phyloP scores from a whole-genome alignment of 2,113 vertebrate genomes.

The Pterophyllum scalare region DNA sequence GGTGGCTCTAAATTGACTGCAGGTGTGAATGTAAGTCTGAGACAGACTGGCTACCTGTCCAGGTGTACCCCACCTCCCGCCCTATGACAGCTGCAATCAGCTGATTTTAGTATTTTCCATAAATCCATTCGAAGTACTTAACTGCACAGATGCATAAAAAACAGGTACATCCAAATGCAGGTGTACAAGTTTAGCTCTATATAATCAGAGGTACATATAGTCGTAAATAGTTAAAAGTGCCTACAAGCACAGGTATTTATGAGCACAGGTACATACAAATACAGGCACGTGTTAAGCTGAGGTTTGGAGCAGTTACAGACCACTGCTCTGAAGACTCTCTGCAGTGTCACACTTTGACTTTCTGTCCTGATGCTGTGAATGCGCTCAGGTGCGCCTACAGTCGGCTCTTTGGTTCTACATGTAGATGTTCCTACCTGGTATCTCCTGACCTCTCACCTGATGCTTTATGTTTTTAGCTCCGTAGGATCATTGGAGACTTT shows the following conservation, averaged over 20 bases:
- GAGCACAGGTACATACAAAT: not conserved
- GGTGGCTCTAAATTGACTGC: not conserved
- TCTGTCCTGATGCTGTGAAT: not conserved
- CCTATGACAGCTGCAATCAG: too few relatives aligned
- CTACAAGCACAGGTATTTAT: not conserved
- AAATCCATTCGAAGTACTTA: too few relatives aligned
- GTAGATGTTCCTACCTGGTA: not conserved
- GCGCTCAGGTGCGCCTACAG: not conserved
- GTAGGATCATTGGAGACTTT: constrained; percentile 93
- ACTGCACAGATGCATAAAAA: not conserved
- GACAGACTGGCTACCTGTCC: too few relatives aligned
- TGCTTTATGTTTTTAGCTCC: constrained; percentile 79
- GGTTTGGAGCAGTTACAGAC: not conserved
- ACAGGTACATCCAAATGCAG: not conserved
- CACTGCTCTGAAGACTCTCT: not conserved
- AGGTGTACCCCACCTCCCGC: too few relatives aligned
- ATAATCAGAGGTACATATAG: not conserved
- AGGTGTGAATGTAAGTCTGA: not conserved
- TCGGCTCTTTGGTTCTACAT: not conserved
- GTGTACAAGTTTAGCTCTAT: not conserved
- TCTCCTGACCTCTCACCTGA: not conserved
- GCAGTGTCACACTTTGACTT: not conserved
- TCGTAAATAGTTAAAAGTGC: not conserved
- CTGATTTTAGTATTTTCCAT: too few relatives aligned
- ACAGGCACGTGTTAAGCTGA: not conserved